Conservation (phyloP, 30 jellyfish, hydroid and myxozoan genomes). For the Rhopilema esculentum region DNA sequence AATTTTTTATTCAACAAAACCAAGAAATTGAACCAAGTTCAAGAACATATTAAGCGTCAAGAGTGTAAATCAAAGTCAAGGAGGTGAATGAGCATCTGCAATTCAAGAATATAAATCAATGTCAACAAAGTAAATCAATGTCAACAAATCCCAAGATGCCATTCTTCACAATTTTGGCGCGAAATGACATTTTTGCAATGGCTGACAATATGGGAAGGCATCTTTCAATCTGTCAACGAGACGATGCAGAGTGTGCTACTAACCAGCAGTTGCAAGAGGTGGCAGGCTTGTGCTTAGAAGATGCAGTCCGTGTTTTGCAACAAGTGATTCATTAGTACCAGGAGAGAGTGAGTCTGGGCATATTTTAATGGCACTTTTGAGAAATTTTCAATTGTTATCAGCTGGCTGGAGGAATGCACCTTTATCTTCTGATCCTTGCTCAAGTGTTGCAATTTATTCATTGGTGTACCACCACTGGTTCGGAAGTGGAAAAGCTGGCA, state of each 20-base stretch:
- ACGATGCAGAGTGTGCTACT: conserved; percentile 25
- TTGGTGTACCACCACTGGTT: conserved; percentile 29
- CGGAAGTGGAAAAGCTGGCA: conserved; percentile 33
- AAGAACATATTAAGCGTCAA: conserved; percentile 9
- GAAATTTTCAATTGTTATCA: conserved; percentile 26
- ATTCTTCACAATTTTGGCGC: conserved; percentile 47
- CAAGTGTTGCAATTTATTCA: conserved; percentile 31
- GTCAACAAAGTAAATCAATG: conserved; percentile 40
- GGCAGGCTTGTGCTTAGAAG: conserved; percentile 5
- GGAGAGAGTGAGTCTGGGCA: conserved; percentile 40
- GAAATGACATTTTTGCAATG: conserved; percentile 3
- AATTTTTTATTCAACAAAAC: background rate
- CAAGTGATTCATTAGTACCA: conserved; percentile 1
- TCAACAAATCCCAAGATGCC: conserved; percentile 66
- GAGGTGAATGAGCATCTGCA: background rate
- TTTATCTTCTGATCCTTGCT: conserved; percentile 29
- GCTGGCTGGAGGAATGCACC: conserved; percentile 32
- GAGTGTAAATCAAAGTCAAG: conserved; percentile 16
- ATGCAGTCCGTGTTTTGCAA: conserved; percentile 11
- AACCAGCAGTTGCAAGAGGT: background rate
- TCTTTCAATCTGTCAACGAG: conserved; percentile 23
- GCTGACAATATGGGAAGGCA: conserved; percentile 6
- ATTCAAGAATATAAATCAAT: conserved; percentile 29
- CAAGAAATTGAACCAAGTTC: background rate
- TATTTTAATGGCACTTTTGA: conserved; percentile 11